Conservation (phyloP, 2,888 invertebrate species). For the Iselma pallidipennis region DNA sequence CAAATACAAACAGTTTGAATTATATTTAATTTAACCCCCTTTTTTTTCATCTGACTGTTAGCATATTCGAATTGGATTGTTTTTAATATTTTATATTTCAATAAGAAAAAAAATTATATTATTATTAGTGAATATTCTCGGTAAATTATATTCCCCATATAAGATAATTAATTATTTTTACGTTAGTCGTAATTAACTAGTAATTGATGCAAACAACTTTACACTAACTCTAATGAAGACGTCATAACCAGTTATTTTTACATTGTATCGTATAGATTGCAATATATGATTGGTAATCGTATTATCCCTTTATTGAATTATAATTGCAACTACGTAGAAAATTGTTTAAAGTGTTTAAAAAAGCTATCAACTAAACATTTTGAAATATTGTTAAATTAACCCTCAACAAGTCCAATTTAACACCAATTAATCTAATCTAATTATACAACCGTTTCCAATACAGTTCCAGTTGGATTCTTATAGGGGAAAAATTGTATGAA, state of each 20-base stretch:
- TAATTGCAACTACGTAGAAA: conserved; percentile 5
- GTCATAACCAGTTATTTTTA: conserved; percentile 22
- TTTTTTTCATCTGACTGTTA: not conserved
- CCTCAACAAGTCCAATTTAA: conserved; percentile 2
- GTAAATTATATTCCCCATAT: not conserved
- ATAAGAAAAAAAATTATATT: not conserved
- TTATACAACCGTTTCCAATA: not conserved
- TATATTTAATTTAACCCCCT: not conserved
- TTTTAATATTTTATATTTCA: not conserved
- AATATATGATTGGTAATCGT: conserved; percentile 17
- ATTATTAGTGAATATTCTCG: not conserved
- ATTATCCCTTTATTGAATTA: conserved; percentile 17
- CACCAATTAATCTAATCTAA: conserved; percentile 10
- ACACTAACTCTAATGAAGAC: conserved; percentile 16
- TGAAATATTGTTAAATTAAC: not conserved
- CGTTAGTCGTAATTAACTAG: conserved; percentile 17
- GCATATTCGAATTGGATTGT: not conserved
- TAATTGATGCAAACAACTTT: conserved; percentile 20
- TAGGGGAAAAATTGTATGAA: not conserved
- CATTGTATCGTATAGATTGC: conserved; percentile 16
- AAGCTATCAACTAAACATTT: not conserved
- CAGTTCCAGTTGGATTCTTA: not conserved
- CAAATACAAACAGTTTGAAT: not conserved
- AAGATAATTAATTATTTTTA: conserved; percentile 18
- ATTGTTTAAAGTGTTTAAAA: not conserved